Base-by-base conservation (phyloP, 2,888 invertebrate species). In the Trichopria drosophilae region DNA sequence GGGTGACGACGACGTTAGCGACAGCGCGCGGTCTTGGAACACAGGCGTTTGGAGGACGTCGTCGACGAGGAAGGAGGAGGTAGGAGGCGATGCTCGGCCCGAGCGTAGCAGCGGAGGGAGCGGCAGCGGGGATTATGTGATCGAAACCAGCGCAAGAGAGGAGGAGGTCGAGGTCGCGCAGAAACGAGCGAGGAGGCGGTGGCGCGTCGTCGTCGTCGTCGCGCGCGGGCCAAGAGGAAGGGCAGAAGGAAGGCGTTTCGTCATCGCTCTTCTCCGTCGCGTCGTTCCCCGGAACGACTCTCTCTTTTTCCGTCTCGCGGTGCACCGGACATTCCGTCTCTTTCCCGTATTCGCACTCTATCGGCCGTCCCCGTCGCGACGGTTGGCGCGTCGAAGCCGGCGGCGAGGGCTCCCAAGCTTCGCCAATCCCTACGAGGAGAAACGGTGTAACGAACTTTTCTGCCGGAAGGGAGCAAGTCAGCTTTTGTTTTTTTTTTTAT, bases 201-300 rank as follows among this genome's bases (percentile, higher is more conserved):
- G 47, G 57, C 53, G 32, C 19, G 34, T 24, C 15, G 18, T 15
- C 7, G 36, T 10, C n/a, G 24, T 16, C 20, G 9, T 18, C 35
- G 43, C 43, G 29, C 41, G 35, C 18, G 23, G 35, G 26, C 26
- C 26, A 13, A 19, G 36, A 20, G 28, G 28, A 24, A 29, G 13
- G 16, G 31, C 29, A 36, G 15, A 7, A 12, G 40, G 16, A 12
- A 41, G 51, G 50, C 45, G 16, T 47, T 20, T 22, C 36, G 32
- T 36, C 37, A 18, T 29, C 19, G 28, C 4, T 6, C 16, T 19
- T 34, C 36, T 36, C 36, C n/a, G 10, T 10, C 6, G n/a, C 20
- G 51, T 47, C 47, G 57, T 55, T 52, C 58, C 58, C 59, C 59
- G 60, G 62, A 62, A 62, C 63, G 60, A 62, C 60, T 58, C 60